Base-by-base conservation (phyloP, 2,113 vertebrate genomes). In the Zosterops borbonicus region DNA sequence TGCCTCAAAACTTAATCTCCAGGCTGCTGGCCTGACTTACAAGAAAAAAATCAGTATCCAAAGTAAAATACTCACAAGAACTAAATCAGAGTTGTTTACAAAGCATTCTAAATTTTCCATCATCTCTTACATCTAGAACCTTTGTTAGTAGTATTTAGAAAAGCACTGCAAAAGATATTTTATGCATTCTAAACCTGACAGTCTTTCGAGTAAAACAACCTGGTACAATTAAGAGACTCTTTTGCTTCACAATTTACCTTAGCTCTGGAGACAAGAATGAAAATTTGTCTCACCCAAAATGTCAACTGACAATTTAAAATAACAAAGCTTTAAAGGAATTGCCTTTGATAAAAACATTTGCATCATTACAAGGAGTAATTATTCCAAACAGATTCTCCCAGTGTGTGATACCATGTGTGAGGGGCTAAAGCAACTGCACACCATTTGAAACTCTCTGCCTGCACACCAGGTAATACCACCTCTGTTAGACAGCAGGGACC, bases 401-500 rank as follows among this genome's bases (percentile, higher is more conserved):
- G 11, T 5, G 18, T 41, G 42, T 11, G 20, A 50, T 14, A 23
- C 47, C 42, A 12, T 2, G 16, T 25, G n/a, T 49, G 70, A 75
- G 79, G 8, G 27, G 29, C 49, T 65, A 21, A 89, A 74, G 29
- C 11, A 93, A 42, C 3, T 6, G 16, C 42, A 50, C 19, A 25
- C 9, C 8, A 13, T n/a, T 10, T 29, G 37, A 71, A 84, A 56
- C 16, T 14, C 44, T 17, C 17, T 33, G 42, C 39, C 39, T 62
- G n/a, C 42, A 46, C 27, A 28, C 9, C n/a, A 39, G 47, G 18
- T 46, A 58, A 12, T 31, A 44, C 35, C 37, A 78, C 33, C 42
- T 16, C 29, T 16, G 21, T n/a, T 25, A 27, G 3, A 42, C 12
- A 56, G 25, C 4, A 0, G 9, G 3, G 12, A 37, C 6, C 31